Evolutionary conservation across 2,888 invertebrate genomes (phyloP).

Genomic region (Epinotia brunnichana): DNA sequence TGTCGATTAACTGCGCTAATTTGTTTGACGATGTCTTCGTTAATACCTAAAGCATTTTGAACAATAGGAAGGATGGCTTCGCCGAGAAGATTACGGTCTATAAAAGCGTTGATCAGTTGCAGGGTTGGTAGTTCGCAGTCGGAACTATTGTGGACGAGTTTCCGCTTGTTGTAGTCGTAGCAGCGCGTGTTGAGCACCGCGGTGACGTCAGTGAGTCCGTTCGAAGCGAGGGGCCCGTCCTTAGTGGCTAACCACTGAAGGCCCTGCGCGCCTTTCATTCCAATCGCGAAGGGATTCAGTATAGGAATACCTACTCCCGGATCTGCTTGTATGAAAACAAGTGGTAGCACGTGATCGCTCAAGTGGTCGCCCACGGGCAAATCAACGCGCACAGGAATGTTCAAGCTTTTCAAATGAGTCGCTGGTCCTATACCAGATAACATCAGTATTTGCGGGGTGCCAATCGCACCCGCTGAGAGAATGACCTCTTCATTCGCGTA

Average conservation of each 20-base stretch:
- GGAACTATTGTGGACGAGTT: conserved; percentile 50
- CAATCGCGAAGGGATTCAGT: conserved; percentile 41
- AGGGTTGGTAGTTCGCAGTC: conserved; percentile 61
- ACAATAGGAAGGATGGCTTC: too few relatives aligned
- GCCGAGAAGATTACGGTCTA: conserved; percentile 53
- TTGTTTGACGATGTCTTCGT: too few relatives aligned
- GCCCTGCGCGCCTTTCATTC: conserved; percentile 41
- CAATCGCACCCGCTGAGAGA: conserved; percentile 66
- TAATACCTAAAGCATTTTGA: too few relatives aligned
- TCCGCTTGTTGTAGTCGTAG: conserved; percentile 55
- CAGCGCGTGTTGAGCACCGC: conserved; percentile 63
- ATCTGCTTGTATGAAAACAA: conserved; percentile 57
- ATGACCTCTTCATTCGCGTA: conserved; percentile 64
- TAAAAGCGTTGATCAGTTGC: conserved; percentile 60
- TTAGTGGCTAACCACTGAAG: conserved; percentile 49
- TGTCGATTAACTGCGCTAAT: too few relatives aligned
- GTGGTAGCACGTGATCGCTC: conserved; percentile 61
- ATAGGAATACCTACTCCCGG: conserved; percentile 34
- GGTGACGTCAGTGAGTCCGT: conserved; percentile 61
- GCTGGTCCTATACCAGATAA: conserved; percentile 67
- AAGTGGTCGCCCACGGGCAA: conserved; percentile 65
- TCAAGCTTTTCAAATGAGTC: conserved; percentile 55
- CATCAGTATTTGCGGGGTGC: conserved; percentile 67
- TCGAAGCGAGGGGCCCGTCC: conserved; percentile 60
- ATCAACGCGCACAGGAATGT: conserved; percentile 56